A percentile compares a stretch with the other conserved stretches of the same genome.
Evolutionary conservation across 1,140 invertebrate genomes (phyloP).

Genomic region (Dendrolimus punctatus): DNA sequence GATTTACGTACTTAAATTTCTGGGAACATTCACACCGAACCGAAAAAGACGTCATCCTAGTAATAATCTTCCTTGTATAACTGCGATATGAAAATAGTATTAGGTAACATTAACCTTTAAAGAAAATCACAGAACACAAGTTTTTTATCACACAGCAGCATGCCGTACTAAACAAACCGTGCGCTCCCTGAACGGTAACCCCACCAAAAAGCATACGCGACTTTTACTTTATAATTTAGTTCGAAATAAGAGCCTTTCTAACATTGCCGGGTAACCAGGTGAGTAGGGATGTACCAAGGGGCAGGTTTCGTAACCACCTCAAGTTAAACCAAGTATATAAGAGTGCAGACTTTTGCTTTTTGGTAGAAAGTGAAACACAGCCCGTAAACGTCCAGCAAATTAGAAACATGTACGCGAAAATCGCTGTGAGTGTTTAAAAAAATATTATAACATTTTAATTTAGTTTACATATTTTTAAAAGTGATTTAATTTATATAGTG

Average conservation of each 20-base stretch:
- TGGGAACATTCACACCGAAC: too few species aligned
- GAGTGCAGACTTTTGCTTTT: constrained; percentile 36
- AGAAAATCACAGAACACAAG: not conserved
- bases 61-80: too few species aligned
- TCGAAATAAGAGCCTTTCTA: constrained; percentile 35
- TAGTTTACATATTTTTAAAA: too few species aligned
- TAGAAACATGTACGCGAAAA: constrained; percentile 60
- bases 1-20: too few species aligned
- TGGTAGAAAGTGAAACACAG: constrained; percentile 53
- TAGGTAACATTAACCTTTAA: not conserved
- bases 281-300: constrained; percentile 61
- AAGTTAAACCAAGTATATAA: constrained; percentile 55
- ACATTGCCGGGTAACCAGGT: constrained; percentile 41
- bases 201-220: constrained; percentile 39
- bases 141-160: not conserved
- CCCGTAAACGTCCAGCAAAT: constrained; percentile 55
- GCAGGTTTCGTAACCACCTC: constrained; percentile 54
- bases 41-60: too few species aligned
- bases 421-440: constrained; percentile 48
- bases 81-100: not conserved
- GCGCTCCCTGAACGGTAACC: constrained; percentile 14
- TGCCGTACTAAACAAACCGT: not conserved
- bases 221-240: constrained; percentile 23
- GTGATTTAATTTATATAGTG: too few species aligned
- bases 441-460: not conserved